Percentiles rank a stretch among this genome's conserved stretches.
Conservation (phyloP, 2,888 invertebrate species). For the Drosophila barbarae region DNA sequence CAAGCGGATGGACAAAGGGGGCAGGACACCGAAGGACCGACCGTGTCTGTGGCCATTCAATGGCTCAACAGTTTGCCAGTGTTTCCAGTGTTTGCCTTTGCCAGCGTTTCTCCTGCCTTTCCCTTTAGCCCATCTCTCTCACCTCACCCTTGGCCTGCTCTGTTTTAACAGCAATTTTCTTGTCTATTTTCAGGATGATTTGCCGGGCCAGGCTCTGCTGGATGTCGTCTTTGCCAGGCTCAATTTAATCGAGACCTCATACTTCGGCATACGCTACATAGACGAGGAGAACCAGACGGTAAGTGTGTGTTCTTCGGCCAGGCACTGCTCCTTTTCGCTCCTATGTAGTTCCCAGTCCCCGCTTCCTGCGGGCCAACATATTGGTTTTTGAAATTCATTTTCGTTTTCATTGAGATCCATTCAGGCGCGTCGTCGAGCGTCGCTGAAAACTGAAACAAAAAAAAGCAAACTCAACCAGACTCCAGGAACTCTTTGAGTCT, state of each 20-base stretch:
- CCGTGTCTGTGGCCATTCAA: constrained; percentile 57
- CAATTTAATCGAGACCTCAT: constrained; percentile 96
- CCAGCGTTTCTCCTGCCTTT: constrained; percentile 23
- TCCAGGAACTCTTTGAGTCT: constrained; percentile 56
- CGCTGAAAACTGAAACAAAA: constrained; percentile 48
- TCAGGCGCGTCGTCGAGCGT: constrained; percentile 60
- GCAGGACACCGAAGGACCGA: constrained; percentile 10
- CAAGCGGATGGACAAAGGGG: constrained; percentile 18
- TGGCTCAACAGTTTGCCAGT: constrained; percentile 70
- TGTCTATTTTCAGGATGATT: constrained; percentile 88
- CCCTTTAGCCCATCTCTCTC: background rate
- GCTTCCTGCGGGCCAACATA: constrained; percentile 57
- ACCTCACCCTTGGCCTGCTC: constrained; percentile 1
- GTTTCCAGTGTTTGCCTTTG: constrained; percentile 56
- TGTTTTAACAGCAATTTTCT: constrained; percentile 69
- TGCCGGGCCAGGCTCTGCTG: constrained; percentile 92
- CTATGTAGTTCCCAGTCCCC: background rate
- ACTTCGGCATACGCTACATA: constrained; percentile 96
- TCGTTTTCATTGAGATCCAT: constrained; percentile 73
- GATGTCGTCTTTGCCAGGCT: constrained; percentile 96
- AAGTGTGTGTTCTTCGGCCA: constrained; percentile 78
- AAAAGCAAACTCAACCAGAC: constrained; percentile 42
- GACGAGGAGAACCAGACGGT: constrained; percentile 97
- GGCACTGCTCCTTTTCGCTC: constrained; percentile 1
- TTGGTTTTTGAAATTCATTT: constrained; percentile 75